Percentiles rank a stretch among this genome's conserved stretches.
These are phyloP conservation scores for Bradypus variegatus DNA, from an alignment of 2,797 vertebrate genomes.

Conservation along the genomic window DNA sequence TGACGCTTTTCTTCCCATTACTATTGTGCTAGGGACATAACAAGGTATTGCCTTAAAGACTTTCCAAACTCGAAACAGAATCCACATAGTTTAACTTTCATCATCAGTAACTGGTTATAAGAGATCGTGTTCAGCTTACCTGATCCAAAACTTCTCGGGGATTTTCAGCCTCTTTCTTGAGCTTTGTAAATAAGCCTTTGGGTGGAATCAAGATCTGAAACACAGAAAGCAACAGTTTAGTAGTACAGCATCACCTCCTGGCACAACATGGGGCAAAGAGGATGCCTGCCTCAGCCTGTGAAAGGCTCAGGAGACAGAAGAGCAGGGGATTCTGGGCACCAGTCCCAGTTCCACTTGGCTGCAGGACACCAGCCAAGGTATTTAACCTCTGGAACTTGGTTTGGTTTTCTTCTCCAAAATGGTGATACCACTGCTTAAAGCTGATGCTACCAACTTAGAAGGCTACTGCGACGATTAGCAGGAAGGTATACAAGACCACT, in stretches of 20 bases:
- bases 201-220: conserved; percentile 96
- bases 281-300: not conserved
- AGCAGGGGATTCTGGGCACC: not conserved
- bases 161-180: conserved; percentile 95
- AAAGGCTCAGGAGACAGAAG: not conserved
- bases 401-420: not conserved
- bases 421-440: not conserved
- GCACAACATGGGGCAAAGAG: not conserved
- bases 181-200: conserved; percentile 90
- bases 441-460: not conserved
- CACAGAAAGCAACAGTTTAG: not conserved
- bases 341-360: not conserved
- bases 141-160: conserved; percentile 95
- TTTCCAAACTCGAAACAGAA: not conserved
- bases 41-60: not conserved
- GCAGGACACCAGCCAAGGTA: not conserved
- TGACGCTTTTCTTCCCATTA: not conserved
- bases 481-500: not conserved
- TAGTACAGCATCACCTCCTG: not conserved
- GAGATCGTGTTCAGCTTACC: conserved; percentile 73
- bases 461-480: not conserved
- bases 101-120: not conserved
- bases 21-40: not conserved
- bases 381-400: not conserved
- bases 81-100: not conserved